Evolutionary conservation across 2,888 invertebrate species (phyloP), one percentile per base, ranked within the genome.

Genomic region (Prosapia bicincta): DNA sequence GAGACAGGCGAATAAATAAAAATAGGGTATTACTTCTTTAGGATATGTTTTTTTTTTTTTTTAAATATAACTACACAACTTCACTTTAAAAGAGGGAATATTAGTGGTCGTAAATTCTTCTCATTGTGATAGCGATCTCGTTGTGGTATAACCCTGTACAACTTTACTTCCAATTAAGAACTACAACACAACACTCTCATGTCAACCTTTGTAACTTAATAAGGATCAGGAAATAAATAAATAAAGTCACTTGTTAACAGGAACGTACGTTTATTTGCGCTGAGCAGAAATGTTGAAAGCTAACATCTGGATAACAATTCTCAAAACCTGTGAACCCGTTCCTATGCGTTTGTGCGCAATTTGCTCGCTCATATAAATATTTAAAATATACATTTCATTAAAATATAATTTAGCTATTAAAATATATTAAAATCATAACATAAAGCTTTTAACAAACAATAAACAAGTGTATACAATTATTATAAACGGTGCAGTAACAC

Each of bases 241-340:
- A 20, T 20, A 54, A 6, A 54, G 20, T 20, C 69, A 23, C n/a
- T 20, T 72, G 26, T 73, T 72, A 76, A 76, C 77, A 77, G 77
- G 77, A 77, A 77, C 77, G 76, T 75, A 77, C 76, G 77, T 77
- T 77, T 77, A 77, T 77, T 77, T 77, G 76, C 76, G 73, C 76
- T 70, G 76, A 76, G 73, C 76, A 70, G 69, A 73, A 72, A 72
- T 73, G 76, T 70, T 69, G 71, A 43, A 76, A 76, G 76, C 76
- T 76, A 76, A 76, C 72, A 72, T 25, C 69, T 69, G 70, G 65
- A 32, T 69, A 69, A 70, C 76, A 65, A 72, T 72, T 28, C 72
- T 72, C 30, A 72, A 28, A 54, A 54, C 3, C 13, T 6, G 20
- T 54, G 54, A 54, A 54, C 20, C 54, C 54, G 54, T 54, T 54